Percentiles rank a stretch among this genome's conserved stretches.
Evolutionary conservation across 2,113 vertebrate species (phyloP).

Genomic region (Pachyramphus minor): DNA sequence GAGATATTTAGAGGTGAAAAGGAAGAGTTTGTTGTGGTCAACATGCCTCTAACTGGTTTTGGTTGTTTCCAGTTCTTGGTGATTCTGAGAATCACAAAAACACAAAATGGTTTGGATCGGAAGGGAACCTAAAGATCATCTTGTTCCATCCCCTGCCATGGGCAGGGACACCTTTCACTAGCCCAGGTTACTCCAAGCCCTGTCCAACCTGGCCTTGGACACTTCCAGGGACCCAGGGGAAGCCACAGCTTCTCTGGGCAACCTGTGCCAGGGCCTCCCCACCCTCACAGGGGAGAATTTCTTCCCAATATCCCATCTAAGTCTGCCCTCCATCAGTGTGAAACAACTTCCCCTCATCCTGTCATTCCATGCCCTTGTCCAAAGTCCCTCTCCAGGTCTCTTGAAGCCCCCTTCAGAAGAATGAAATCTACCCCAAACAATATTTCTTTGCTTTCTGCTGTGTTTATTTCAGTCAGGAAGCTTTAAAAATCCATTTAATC

Average conservation of each 20-base stretch:
- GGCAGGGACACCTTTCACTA: background rate
- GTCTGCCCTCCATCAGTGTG: background rate
- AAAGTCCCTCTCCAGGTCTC: background rate
- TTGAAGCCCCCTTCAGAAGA: background rate
- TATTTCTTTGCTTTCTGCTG: background rate
- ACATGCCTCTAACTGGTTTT: accelerated
- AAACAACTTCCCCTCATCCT: background rate
- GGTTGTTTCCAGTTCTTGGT: background rate
- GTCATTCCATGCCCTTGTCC: background rate
- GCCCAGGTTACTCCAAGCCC: background rate
- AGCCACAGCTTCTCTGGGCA: background rate
- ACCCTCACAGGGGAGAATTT: background rate
- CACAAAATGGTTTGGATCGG: background rate
- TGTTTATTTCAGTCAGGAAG: background rate
- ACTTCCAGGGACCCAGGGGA: background rate
- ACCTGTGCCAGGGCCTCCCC: background rate
- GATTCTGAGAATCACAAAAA: background rate
- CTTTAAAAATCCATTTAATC: background rate
- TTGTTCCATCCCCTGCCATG: background rate
- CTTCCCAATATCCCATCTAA: background rate
- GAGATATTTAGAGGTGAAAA: background rate
- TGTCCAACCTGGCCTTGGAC: background rate
- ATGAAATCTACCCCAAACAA: background rate
- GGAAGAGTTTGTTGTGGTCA: background rate
- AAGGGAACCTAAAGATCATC: background rate